Base-by-base conservation (phyloP, 1,140 invertebrate genomes). In the Aphidius ervi region DNA sequence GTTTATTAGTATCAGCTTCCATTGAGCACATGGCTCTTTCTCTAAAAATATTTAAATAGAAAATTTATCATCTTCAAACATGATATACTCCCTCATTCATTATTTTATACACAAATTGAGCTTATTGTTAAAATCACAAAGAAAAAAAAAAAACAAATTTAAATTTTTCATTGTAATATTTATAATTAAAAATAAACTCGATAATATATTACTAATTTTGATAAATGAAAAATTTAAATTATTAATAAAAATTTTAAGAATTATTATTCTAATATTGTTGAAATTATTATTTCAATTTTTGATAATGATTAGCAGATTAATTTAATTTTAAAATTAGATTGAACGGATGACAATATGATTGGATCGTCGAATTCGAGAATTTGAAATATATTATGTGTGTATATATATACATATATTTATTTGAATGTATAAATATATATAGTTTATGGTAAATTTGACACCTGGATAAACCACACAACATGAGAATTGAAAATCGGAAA, bases 401-500 rank as follows among this genome's bases (percentile, higher is more conserved):
- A 54, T 42, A 42, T 42, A 54, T 42, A 42, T 52, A 40, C 40
- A 40, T n/a, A 8, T 41, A 54, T 40, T 31, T 16, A 16, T 16
- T 16, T 16, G 16, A 16, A 16, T 16, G 16, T 16, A 16, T 16
- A 16, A 16, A 16, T 16, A 16, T 16, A 16, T 16, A 16, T 16
- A 16, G 16, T 16, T 16, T 16, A 16, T 16, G 16, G 23, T 31
- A 31, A 1, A 31, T 31, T 31, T 31, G 23, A 31, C 23, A 31
- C 23, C 23, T 4, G 23, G 2, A 31, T 31, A 31, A 31, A 31
- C 23, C 4, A 31, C 23, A 31, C 2, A 4, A 31, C 23, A 31
- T 31, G 52, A 54, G 40, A 54, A 54, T 54, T 39, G 52, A 54
- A 54, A 43, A 54, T 54, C 40, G 52, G 39, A 41, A 54, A 54